These are phyloP conservation scores for Pentalonia nigronervosa DNA, from an alignment of 1,140 invertebrate species.

Conservation along the genomic window DNA sequence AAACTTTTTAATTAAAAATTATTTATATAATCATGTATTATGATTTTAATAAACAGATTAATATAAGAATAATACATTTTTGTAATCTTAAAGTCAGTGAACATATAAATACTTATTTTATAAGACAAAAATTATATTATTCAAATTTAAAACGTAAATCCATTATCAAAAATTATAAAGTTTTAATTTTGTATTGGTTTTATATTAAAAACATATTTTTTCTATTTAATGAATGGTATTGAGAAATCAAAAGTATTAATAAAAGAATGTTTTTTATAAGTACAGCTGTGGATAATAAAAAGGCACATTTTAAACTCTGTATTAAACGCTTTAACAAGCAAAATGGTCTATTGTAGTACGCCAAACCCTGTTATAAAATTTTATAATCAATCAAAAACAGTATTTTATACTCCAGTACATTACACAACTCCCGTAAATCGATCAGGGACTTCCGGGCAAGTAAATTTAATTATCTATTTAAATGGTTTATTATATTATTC, in stretches of 20 bases:
- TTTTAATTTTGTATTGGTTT: neutral
- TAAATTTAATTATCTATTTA: too few species aligned
- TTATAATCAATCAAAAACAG: neutral
- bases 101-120: neutral
- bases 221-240: neutral
- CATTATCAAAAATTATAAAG: neutral
- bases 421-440: neutral
- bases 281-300: neutral
- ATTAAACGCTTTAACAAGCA: too few species aligned
- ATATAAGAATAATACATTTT: neutral
- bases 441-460: neutral
- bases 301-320: too few species aligned
- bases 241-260: neutral
- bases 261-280: neutral
- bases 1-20: neutral
- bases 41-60: neutral
- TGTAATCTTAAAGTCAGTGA: neutral
- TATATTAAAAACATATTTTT: neutral
- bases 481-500: too few species aligned
- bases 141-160: neutral
- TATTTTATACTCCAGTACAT: neutral
- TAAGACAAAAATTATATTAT: neutral
- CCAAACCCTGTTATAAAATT: neutral
- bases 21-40: neutral
- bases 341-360: too few species aligned